Percentiles rank a stretch among this genome's conserved stretches.
phyloP scores from a whole-genome alignment of 1,140 invertebrate species.

The Cephus cinctus region DNA sequence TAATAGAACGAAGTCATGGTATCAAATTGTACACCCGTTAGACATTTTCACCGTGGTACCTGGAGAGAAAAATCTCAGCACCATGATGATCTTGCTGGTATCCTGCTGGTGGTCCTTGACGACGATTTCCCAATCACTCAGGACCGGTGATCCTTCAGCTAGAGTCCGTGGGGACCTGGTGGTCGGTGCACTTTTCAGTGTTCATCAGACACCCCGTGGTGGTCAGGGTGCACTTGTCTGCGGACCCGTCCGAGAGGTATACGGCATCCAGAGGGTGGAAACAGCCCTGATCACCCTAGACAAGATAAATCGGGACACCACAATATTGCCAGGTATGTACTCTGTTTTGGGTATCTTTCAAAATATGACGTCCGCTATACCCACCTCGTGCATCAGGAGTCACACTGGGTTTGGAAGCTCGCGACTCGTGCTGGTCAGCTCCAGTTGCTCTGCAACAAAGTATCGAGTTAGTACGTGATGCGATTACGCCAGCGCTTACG shows the following conservation, averaged over 20 bases:
- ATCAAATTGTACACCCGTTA: neutral
- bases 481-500: conserved; percentile 55
- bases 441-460: conserved; percentile 77
- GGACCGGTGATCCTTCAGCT: conserved; percentile 39
- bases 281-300: conserved; percentile 62
- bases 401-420: conserved; percentile 72
- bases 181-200: conserved; percentile 73
- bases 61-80: neutral
- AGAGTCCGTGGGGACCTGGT: conserved; percentile 66
- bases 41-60: neutral
- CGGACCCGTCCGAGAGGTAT: conserved; percentile 69
- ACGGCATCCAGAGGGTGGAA: conserved; percentile 79
- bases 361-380: conserved; percentile 1
- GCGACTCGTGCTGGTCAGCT: conserved; percentile 81
- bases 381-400: conserved; percentile 50
- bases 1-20: neutral
- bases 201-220: conserved; percentile 68
- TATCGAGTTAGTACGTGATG: conserved; percentile 72
- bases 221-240: conserved; percentile 60
- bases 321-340: conserved; percentile 48
- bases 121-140: neutral
- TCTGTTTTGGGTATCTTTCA: neutral
- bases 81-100: neutral
- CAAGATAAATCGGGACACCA: conserved; percentile 54
- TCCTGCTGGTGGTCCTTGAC: conserved; percentile 1